A percentile compares a stretch with the other conserved stretches of the same genome.
phyloP scores from a whole-genome alignment of 2,888 invertebrate genomes.

The Syritta pipiens region DNA sequence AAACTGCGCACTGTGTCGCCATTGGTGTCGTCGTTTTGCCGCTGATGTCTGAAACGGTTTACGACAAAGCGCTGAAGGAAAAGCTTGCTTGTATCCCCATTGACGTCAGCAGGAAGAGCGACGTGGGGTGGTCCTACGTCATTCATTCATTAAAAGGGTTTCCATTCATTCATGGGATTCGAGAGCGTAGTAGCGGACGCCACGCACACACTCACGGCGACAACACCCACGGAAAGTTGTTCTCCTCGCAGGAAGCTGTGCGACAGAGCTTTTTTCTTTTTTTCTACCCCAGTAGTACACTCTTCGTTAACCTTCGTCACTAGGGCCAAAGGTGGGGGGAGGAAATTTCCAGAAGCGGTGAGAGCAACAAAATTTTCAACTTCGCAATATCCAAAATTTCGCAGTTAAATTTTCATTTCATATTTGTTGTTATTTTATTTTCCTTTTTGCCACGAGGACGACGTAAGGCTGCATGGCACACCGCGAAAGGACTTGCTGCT shows the following conservation, averaged over 20 bases:
- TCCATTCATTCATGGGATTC: conserved; percentile 58
- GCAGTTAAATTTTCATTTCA: not conserved
- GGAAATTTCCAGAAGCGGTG: conserved; percentile 44
- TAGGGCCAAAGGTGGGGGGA: conserved; percentile 13
- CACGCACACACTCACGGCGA: not conserved
- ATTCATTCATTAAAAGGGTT: conserved; percentile 68
- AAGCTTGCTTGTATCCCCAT: conserved; percentile 46
- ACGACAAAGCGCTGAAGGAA: conserved; percentile 30
- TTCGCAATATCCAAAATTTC: conserved; percentile 8
- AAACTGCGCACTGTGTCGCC: conserved; percentile 41
- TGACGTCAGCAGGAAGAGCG: conserved; percentile 59
- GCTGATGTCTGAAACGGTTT: conserved; percentile 10
- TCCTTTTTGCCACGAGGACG: not conserved
- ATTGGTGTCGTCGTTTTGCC: not conserved
- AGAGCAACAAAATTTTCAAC: not conserved
- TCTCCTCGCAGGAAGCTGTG: conserved; percentile 32
- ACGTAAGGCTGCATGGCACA: too few relatives aligned
- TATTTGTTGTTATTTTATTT: too few relatives aligned
- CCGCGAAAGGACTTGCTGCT: too few relatives aligned
- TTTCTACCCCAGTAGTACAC: conserved; percentile 38
- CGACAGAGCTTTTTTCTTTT: too few relatives aligned
- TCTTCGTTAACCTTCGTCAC: conserved; percentile 71
- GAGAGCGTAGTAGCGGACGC: too few relatives aligned
- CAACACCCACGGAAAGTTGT: not conserved
- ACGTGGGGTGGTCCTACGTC: conserved; percentile 50